Evolutionary conservation across 2,797 vertebrate genomes (phyloP), one percentile per base, ranked within the genome.

Genomic region (Onychomys arenicola): DNA sequence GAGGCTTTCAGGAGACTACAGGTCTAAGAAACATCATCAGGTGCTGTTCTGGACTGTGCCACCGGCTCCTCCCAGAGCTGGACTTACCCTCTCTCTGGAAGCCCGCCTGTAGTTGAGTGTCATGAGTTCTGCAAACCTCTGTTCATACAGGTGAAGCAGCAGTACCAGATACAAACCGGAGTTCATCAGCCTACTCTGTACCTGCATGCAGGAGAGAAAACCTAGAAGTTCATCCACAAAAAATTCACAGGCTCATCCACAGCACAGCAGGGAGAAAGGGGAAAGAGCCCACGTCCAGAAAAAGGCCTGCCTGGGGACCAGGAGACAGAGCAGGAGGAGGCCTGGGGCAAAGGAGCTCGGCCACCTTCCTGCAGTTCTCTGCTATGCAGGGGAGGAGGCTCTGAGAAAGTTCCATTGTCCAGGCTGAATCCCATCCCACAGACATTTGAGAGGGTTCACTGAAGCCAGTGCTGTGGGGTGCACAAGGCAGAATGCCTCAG

Each of bases 61-160:
- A 40, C 3, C 0, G 3, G 90, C 23, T 14, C 32, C 16, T 3
- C 37, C n/a, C 5, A 0, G 40, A 29, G 91, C 73, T n/a, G 8
- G 57, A 96, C 96, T 98, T 85, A 98, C 97, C 87, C 73, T 94
- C 21, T 96, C 97, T 78, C 97, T 96, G 0, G 52, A 32, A 2
- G 43, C 3, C 19, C 73, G 52, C 46, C 34, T 75, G 52, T 91
- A 40, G 84, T 27, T 98, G 59, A 96, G 96, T 46, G 97, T 92
- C 57, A 90, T 65, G 80, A 99, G 92, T 69, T 98, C 97, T 11
- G 97, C 95, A 91, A 97, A 98, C 19, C 97, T 97, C 95, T 98
- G 90, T 90, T 98, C 96, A 2, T 98, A 98, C 59, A 98, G 93
- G 82, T 98, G 97, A 27, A 98, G 98, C 52, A 98, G 96, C 55